phyloP scores from a whole-genome alignment of 2,888 invertebrate genomes.

The Habroteleia sp. region DNA sequence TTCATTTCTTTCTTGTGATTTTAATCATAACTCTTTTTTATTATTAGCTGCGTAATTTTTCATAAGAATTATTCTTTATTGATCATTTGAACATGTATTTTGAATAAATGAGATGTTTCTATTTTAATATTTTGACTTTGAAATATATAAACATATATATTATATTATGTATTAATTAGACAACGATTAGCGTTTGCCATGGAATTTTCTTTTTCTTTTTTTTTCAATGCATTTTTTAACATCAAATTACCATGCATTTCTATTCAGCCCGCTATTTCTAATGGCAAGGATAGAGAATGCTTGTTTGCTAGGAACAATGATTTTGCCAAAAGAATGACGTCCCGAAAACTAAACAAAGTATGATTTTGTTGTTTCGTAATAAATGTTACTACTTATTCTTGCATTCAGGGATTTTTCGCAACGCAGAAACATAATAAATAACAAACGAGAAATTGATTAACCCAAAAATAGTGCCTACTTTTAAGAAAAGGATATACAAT shows the following conservation, averaged over 20 bases:
- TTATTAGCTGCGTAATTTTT: slow-evolving; percentile 20
- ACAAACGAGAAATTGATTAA: slow-evolving; percentile 67
- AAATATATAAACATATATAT: slow-evolving; percentile 41
- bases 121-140: slow-evolving; percentile 47
- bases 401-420: slow-evolving; percentile 56
- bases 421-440: slow-evolving; percentile 63
- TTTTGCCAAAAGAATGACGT: slow-evolving; percentile 38
- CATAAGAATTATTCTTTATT: slow-evolving; percentile 27
- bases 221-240: slow-evolving; percentile 46
- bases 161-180: slow-evolving; percentile 30
- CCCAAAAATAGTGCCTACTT: slow-evolving; percentile 77
- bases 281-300: slow-evolving; percentile 7
- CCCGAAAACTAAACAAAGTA: slow-evolving; percentile 15
- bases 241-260: slow-evolving; percentile 42
- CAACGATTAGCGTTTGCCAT: slow-evolving; percentile 52
- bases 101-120: slow-evolving; percentile 53
- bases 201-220: slow-evolving; percentile 25
- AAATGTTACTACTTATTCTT: slow-evolving; percentile 35
- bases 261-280: slow-evolving; percentile 6
- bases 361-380: slow-evolving; percentile 1
- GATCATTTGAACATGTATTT: slow-evolving; percentile 40
- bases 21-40: slow-evolving; percentile 53
- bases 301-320: slow-evolving; percentile 27
- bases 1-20: slow-evolving; percentile 62
- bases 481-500: slow-evolving; percentile 54